Evolutionary conservation across 35 echinoderm and acorn worm species (phyloP).

Genomic region (Lytechinus variegatus): DNA sequence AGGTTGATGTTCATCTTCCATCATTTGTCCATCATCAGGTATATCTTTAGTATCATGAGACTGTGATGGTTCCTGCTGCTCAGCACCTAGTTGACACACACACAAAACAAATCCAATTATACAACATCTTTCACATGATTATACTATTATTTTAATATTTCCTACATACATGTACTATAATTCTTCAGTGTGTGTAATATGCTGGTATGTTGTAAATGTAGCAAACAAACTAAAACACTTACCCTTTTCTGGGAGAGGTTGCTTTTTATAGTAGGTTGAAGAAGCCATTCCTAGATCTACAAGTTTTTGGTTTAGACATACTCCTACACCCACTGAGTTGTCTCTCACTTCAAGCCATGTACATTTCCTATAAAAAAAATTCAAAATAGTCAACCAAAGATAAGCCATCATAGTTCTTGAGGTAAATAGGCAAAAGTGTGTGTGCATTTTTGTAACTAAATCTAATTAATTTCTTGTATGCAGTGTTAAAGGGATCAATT

Average conservation of each 20-base stretch:
- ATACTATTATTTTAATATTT: too few species aligned
- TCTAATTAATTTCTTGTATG: too few species aligned
- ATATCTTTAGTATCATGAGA: background rate
- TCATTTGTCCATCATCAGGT: background rate
- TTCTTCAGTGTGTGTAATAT: too few species aligned
- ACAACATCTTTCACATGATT: too few species aligned
- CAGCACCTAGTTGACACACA: background rate
- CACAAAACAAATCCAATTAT: background rate
- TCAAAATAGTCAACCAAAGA: background rate
- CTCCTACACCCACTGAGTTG: constrained; percentile 4
- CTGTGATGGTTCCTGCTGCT: background rate
- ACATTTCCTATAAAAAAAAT: constrained; percentile 28
- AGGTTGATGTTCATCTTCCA: background rate
- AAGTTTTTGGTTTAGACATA: constrained; percentile 58
- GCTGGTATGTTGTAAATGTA: too few species aligned
- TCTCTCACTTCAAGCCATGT: constrained; percentile 43
- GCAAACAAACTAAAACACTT: background rate
- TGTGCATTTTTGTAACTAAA: too few species aligned
- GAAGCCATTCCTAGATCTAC: constrained; percentile 66
- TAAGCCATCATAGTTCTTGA: too few species aligned
- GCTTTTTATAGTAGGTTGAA: constrained; percentile 45
- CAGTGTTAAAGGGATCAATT: too few species aligned
- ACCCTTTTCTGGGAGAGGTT: background rate
- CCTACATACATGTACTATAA: too few species aligned
- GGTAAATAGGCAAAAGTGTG: too few species aligned